These are phyloP conservation scores for Collichthys lucidus DNA, from an alignment of 2,113 vertebrate genomes.

Conservation along the genomic window DNA sequence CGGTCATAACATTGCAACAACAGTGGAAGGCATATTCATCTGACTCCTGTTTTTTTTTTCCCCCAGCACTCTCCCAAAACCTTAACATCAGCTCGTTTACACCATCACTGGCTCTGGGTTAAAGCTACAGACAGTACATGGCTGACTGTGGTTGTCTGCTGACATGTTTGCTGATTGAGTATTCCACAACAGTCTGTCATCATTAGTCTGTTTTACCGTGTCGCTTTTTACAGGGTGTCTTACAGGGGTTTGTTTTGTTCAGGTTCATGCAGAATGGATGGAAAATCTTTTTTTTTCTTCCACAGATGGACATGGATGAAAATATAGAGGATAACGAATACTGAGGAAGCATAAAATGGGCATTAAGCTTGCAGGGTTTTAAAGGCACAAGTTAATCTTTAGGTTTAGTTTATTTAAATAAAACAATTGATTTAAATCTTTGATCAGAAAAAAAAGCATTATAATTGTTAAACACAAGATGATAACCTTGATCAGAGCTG, in stretches of 20 bases:
- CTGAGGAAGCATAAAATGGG: background rate
- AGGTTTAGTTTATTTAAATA: background rate
- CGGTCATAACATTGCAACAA: slow-evolving; percentile 76
- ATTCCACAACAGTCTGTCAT: slow-evolving; percentile 34
- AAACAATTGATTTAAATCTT: slow-evolving; percentile 25
- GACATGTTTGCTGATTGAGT: slow-evolving; percentile 43
- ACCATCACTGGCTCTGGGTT: slow-evolving; percentile 41
- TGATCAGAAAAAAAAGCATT: slow-evolving; percentile 22
- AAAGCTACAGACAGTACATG: slow-evolving; percentile 36
- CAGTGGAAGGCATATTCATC: slow-evolving; percentile 75
- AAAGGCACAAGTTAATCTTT: background rate
- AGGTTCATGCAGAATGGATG: background rate
- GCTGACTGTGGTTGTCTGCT: slow-evolving; percentile 48
- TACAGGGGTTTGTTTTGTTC: background rate
- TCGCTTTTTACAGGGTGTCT: slow-evolving; percentile 14
- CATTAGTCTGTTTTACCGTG: slow-evolving; percentile 34
- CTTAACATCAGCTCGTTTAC: slow-evolving; percentile 62
- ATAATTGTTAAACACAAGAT: slow-evolving; percentile 6
- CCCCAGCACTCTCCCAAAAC: slow-evolving; percentile 42
- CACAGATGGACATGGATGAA: background rate
- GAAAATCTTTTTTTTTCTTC: background rate
- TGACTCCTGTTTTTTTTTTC: slow-evolving; percentile 47
- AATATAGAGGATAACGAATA: background rate
- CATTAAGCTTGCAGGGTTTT: background rate
- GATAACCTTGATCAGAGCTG: slow-evolving; percentile 33